Conservation (phyloP, 2,888 invertebrate genomes). For the Neoitamus cyanurus region DNA sequence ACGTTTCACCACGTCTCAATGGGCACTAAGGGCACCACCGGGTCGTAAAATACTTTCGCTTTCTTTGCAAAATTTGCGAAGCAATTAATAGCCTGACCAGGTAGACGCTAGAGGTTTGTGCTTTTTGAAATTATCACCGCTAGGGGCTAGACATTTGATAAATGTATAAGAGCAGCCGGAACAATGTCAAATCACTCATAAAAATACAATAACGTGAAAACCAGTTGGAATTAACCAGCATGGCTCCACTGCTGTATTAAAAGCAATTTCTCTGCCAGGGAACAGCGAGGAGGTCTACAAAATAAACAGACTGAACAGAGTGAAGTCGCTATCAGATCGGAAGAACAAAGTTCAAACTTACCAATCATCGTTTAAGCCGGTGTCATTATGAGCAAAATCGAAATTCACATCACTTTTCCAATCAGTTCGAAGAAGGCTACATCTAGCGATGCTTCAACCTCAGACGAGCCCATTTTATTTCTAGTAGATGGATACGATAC, state of each 20-base stretch:
- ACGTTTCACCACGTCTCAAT: constrained; percentile 14
- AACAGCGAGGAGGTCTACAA: background rate
- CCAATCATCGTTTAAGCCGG: background rate
- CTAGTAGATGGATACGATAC: no score
- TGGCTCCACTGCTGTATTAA: background rate
- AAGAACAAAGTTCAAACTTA: background rate
- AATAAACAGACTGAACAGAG: background rate
- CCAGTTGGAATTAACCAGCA: background rate
- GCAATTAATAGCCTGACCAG: background rate
- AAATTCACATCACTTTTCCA: background rate
- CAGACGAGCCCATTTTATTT: background rate
- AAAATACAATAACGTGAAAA: background rate
- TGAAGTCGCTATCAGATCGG: background rate
- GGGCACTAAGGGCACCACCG: constrained; percentile 26
- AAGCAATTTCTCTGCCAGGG: background rate
- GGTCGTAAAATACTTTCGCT: constrained; percentile 22
- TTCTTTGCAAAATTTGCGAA: constrained; percentile 12
- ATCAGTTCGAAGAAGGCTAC: background rate
- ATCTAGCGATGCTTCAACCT: background rate
- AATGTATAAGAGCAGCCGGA: background rate
- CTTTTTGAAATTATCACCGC: background rate
- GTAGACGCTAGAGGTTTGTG: background rate
- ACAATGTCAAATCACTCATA: background rate
- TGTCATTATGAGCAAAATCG: background rate
- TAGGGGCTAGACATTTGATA: background rate